Evolutionary conservation across 2,797 vertebrate species (phyloP).

Genomic region (Sebastes miniatus): DNA sequence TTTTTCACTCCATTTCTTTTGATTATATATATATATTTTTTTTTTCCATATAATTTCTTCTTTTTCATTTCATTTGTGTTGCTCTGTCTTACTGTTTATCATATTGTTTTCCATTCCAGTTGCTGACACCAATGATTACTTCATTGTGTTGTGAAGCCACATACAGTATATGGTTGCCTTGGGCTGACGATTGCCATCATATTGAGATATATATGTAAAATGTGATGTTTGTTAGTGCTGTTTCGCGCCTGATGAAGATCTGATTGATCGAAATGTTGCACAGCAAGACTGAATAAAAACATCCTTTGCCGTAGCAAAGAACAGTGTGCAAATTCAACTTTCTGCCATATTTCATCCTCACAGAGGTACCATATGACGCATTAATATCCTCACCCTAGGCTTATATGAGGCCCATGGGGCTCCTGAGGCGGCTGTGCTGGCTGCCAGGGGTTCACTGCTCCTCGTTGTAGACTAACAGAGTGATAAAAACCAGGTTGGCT

Average conservation of each 20-base stretch:
- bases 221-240: neutral
- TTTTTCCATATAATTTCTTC: neutral
- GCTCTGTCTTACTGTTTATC: neutral
- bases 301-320: neutral
- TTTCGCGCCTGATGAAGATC: neutral
- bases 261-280: neutral
- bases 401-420: constrained; percentile 63
- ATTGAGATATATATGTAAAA: neutral
- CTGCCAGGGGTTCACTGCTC: constrained; percentile 83
- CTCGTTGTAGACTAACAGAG: constrained; percentile 81
- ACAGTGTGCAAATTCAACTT: neutral
- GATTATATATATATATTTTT: neutral
- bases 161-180: no score
- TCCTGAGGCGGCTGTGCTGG: constrained; percentile 70
- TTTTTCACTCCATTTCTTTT: neutral
- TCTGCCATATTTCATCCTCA: neutral
- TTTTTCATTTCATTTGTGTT: neutral
- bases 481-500: constrained; percentile 81
- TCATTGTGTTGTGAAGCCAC: neutral
- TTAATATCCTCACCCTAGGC: constrained; percentile 74
- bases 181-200: neutral
- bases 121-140: neutral
- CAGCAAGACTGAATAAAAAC: neutral
- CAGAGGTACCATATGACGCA: neutral
- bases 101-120: neutral